Evolutionary conservation across 2,888 invertebrate species (phyloP), one percentile per base, ranked within the genome.

Genomic region (Ophion ventricosus): DNA sequence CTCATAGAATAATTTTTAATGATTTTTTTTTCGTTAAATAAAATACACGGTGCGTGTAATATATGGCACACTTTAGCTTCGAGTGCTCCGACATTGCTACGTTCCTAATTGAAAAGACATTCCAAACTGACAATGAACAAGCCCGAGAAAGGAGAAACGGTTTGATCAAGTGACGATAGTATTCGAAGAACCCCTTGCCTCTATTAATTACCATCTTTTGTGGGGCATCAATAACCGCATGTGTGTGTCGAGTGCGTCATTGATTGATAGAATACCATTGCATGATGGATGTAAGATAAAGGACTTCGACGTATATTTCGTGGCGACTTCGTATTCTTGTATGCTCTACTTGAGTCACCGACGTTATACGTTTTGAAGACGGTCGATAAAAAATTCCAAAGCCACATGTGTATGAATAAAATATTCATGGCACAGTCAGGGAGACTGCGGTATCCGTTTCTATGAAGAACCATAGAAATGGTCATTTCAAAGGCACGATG

Each of bases 151-250:
- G 25, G 67, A 57, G 49, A n/a, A 54, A 67, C 64, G 72, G 72
- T 84, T 80, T 76, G 83, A 59, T 64, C 83, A 79, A 83, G 72
- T 73, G 87, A 87, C 86, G 66, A 75, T 75, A 84, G 82, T 89
- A 86, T 87, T 84, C 80, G 80, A 64, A 64, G 74, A 75, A 64
- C 83, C 17, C 0, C 17, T 4, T 17, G 49, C 81, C 72, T 80
- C 82, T 85, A 87, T 87, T 88, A 87, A 84, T 85, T 74, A 82
- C 75, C 77, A 77, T 75, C 78, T 35, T 76, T 66, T 66, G n/a
- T 69, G 57, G 87, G 87, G 83, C 87, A 88, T 89, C 86, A 86
- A 89, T 88, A 88, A 88, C 86, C 83, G 61, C 59, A n/a, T n/a
- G 49, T 54, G 4, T 49, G 84, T 69, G 85, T 89, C 85, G 82